Conservation (phyloP, 2,113 vertebrate genomes). For the Oenanthe melanoleuca region DNA sequence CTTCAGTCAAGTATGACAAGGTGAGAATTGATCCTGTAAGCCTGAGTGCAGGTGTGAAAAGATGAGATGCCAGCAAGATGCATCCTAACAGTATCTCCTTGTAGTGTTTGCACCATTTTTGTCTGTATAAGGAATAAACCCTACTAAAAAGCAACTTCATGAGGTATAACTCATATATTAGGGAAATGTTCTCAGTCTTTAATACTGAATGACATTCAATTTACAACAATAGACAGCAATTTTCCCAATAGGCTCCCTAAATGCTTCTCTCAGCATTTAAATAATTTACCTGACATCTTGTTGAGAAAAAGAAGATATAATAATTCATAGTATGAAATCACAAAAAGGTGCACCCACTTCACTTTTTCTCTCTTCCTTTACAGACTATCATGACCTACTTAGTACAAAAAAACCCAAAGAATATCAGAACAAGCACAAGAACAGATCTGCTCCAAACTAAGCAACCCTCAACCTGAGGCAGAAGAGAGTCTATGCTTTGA, state of each 20-base stretch:
- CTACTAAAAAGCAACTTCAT: neutral
- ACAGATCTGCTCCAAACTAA: neutral
- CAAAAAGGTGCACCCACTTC: neutral
- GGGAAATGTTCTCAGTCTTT: neutral
- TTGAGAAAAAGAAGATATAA: neutral
- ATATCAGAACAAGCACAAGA: neutral
- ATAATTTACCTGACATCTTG: neutral
- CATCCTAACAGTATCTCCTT: constrained; percentile 46
- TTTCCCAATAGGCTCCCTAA: neutral
- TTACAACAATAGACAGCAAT: neutral
- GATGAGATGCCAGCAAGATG: constrained; percentile 63
- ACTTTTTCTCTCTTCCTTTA: neutral
- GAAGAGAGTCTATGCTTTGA: neutral
- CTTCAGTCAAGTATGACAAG: constrained; percentile 67
- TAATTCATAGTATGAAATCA: neutral
- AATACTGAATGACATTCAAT: neutral
- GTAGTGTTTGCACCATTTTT: neutral
- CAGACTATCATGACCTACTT: neutral
- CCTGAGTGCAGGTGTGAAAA: constrained; percentile 63
- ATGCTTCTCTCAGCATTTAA: neutral
- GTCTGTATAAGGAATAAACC: constrained; percentile 39
- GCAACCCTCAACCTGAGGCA: neutral
- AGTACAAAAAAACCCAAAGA: neutral
- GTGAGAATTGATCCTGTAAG: constrained; percentile 70
- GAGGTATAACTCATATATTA: neutral